Evolutionary conservation across 2,113 vertebrate genomes (phyloP).

Genomic region (Emydocephalus ijimae): DNA sequence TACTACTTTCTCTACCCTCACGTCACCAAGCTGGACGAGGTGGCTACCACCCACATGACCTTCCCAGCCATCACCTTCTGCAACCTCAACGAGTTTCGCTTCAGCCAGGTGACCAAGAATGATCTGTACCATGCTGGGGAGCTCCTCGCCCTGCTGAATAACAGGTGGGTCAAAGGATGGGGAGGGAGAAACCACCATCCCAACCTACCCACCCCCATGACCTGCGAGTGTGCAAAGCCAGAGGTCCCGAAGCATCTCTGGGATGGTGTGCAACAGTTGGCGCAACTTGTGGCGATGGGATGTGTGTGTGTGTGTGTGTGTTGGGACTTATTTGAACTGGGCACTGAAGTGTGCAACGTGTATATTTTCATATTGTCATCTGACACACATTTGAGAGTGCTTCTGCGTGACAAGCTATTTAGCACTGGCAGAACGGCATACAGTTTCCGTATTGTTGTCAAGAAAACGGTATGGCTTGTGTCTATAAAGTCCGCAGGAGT

Average conservation of each 20-base stretch:
- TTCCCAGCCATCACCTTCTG: conserved; percentile 96
- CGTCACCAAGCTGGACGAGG: conserved; percentile 96
- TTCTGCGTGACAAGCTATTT: background rate
- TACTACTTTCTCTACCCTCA: conserved; percentile 97
- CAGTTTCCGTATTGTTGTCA: background rate
- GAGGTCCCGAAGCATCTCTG: no score
- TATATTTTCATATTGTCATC: background rate
- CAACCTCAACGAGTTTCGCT: conserved; percentile 98
- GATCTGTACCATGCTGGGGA: conserved; percentile 98
- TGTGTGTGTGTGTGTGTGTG: background rate
- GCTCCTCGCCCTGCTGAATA: conserved; percentile 93
- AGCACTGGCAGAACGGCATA: background rate
- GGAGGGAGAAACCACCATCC: background rate
- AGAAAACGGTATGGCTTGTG: background rate
- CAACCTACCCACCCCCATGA: background rate
- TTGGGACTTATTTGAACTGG: background rate
- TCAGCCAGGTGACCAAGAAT: conserved; percentile 93
- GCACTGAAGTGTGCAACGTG: background rate
- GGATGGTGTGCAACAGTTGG: background rate
- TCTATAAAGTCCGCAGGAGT: background rate
- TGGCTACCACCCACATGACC: conserved; percentile 81
- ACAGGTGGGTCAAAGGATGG: conserved; percentile 80
- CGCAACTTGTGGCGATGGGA: background rate
- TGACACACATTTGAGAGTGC: background rate
- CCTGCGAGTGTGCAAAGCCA: background rate